Base-by-base conservation (phyloP, 2,888 invertebrate genomes). In the Cantharis rustica region DNA sequence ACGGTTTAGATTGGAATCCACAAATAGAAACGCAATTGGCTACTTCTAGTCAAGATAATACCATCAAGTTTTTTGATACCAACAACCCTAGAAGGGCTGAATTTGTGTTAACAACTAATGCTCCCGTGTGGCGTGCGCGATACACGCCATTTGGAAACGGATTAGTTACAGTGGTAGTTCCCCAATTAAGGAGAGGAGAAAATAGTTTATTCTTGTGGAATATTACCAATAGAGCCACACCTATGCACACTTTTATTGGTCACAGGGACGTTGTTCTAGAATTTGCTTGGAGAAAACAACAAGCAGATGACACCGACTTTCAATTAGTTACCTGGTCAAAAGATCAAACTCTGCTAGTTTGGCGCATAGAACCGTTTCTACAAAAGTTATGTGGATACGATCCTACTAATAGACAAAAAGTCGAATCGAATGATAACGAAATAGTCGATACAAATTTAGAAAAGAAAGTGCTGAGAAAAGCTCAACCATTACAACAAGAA, bases 291-390 rank as follows among this genome's bases (percentile, higher is more conserved):
- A 91, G 96, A 72, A 94, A 95, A 79, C 93, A 93, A 84, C 89
- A 88, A 81, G 84, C 86, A 61, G 89, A 89, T 77, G 88, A 87
- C 69, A 84, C 90, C 15, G 95, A 95, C 84, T 94, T 93, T 85
- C 96, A 98, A 86, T 89, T 98, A 68, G 94, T 98, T 0, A 98
- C 98, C 1, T 98, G 98, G 98, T 97, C 97, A 0, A 93, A 96
- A 85, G 98, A 98, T 90, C 97, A 98, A 85, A 96, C 95, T 13
- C 90, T 98, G 61, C 91, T 98, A 72, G 93, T 98, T 17, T 98
- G 98, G 96, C 93, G 94, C 84, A 95, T 98, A 84, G 96, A 96
- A 86, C 93, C 95, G 62, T 93, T 94, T 77, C 89, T 98, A 79
- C 92, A 96, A 82, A 96, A 96, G 89, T 89, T 95, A 84, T 96